Evolutionary conservation across 2,797 vertebrate species (phyloP).

Genomic region (Lycodopsis pacificus): DNA sequence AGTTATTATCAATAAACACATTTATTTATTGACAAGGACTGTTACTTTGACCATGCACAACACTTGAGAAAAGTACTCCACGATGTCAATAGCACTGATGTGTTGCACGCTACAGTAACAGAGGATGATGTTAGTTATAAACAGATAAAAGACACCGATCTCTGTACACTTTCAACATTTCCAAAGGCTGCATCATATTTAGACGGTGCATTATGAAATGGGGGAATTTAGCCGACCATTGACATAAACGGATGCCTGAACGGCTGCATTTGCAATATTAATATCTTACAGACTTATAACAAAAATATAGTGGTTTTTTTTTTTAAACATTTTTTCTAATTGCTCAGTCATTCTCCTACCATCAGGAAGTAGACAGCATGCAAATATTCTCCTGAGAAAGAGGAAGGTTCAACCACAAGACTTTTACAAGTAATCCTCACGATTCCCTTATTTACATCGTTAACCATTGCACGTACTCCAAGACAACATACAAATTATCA

Average conservation of each 20-base stretch:
- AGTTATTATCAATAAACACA: constrained; percentile 74
- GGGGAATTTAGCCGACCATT: constrained; percentile 8
- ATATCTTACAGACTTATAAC: constrained; percentile 55
- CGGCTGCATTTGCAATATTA: constrained; percentile 6
- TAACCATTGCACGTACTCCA: constrained; percentile 43
- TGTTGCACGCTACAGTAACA: constrained; percentile 14
- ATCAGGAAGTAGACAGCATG: constrained; percentile 48
- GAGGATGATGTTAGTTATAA: constrained; percentile 10
- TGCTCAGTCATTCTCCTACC: constrained; percentile 47
- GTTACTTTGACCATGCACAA: constrained; percentile 60
- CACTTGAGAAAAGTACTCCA: constrained; percentile 36
- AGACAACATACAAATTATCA: neutral
- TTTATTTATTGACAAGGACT: constrained; percentile 78
- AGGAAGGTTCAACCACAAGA: constrained; percentile 61
- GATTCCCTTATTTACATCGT: constrained; percentile 8
- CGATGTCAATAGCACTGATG: constrained; percentile 25
- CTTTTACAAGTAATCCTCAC: constrained; percentile 23
- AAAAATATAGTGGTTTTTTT: constrained; percentile 51
- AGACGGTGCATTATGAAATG: neutral
- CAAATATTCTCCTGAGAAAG: constrained; percentile 71
- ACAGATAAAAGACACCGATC: constrained; percentile 37
- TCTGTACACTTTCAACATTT: constrained; percentile 40
- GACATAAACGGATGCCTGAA: constrained; percentile 21
- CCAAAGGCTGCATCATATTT: constrained; percentile 29
- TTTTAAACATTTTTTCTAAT: neutral